These are phyloP conservation scores for Drosophila pseudoobscura DNA, from an alignment of 1,140 invertebrate genomes.

Conservation along the genomic window DNA sequence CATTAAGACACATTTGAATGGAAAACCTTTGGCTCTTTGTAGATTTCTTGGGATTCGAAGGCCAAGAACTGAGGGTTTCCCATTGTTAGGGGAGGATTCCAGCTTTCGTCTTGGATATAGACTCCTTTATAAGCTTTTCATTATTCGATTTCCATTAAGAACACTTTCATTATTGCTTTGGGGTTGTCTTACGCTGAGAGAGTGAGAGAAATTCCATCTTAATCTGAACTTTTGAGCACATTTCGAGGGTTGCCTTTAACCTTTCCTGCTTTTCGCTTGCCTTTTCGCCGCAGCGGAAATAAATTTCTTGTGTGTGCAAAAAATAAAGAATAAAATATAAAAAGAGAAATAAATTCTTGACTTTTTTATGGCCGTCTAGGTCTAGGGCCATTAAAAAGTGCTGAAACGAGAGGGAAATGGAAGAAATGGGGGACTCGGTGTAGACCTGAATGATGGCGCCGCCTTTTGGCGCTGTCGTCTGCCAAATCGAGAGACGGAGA, in stretches of 20 bases:
- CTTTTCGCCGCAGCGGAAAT: slow-evolving; percentile 60
- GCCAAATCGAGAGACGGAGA: slow-evolving; percentile 54
- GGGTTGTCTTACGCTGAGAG: not conserved
- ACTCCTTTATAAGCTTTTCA: too few species aligned
- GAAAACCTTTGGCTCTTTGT: too few species aligned
- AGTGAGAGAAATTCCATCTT: slow-evolving; percentile 27
- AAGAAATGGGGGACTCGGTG: slow-evolving; percentile 9
- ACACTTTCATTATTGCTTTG: slow-evolving; percentile 16
- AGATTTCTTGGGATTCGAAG: too few species aligned
- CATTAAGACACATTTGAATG: too few species aligned
- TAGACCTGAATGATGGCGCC: slow-evolving; percentile 68
- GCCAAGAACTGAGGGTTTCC: too few species aligned
- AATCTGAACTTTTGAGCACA: slow-evolving; percentile 30
- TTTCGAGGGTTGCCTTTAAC: slow-evolving; percentile 41
- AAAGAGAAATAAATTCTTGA: slow-evolving; percentile 64
- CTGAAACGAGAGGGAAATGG: not conserved
- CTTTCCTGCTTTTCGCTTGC: slow-evolving; percentile 22
- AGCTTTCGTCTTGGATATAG: too few species aligned
- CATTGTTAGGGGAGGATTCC: too few species aligned
- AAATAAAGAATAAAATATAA: slow-evolving; percentile 9
- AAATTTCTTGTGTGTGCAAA: slow-evolving; percentile 52
- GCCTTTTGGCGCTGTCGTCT: slow-evolving; percentile 46
- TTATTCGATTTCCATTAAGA: too few species aligned
- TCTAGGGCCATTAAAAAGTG: slow-evolving; percentile 68
- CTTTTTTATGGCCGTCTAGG: slow-evolving; percentile 75